These are phyloP conservation scores for Allophyes oxyacanthae DNA, from an alignment of 2,888 invertebrate species.

Conservation along the genomic window DNA sequence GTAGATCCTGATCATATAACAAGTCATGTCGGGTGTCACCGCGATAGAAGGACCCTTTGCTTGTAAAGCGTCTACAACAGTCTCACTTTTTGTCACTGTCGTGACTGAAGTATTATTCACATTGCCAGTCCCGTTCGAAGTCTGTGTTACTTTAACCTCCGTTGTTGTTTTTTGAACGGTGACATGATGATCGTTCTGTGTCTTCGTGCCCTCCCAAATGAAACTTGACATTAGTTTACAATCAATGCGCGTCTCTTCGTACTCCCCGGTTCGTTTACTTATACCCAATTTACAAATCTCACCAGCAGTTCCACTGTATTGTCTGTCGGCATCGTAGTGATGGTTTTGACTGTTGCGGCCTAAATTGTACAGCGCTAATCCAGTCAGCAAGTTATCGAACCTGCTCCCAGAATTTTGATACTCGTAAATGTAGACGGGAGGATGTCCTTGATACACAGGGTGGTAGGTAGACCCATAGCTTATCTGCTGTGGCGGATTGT, in stretches of 20 bases:
- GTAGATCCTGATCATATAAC: conserved; percentile 68
- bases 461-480: conserved; percentile 65
- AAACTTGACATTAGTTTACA: conserved; percentile 76
- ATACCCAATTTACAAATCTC: conserved; percentile 72
- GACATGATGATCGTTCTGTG: conserved; percentile 34
- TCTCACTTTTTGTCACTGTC: conserved; percentile 61
- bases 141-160: conserved; percentile 50
- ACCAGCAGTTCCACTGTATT: conserved; percentile 62
- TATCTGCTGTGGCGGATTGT: conserved; percentile 70
- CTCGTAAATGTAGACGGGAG: conserved; percentile 72
- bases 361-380: conserved; percentile 76
- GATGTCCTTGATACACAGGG: conserved; percentile 70
- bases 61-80: conserved; percentile 67
- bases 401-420: conserved; percentile 75
- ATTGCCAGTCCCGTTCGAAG: conserved; percentile 26
- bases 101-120: conserved; percentile 39
- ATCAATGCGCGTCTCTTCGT: conserved; percentile 72
- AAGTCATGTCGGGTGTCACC: conserved; percentile 71
- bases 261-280: conserved; percentile 68
- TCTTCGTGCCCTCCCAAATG: conserved; percentile 63
- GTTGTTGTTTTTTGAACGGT: conserved; percentile 48
- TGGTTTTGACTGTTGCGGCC: conserved; percentile 63
- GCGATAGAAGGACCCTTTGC: conserved; percentile 72
- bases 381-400: conserved; percentile 72
- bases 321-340: conserved; percentile 46